Evolutionary conservation across 2,113 vertebrate species (phyloP), one percentile per base, ranked within the genome.

Genomic region (Hyperopisus bebe): DNA sequence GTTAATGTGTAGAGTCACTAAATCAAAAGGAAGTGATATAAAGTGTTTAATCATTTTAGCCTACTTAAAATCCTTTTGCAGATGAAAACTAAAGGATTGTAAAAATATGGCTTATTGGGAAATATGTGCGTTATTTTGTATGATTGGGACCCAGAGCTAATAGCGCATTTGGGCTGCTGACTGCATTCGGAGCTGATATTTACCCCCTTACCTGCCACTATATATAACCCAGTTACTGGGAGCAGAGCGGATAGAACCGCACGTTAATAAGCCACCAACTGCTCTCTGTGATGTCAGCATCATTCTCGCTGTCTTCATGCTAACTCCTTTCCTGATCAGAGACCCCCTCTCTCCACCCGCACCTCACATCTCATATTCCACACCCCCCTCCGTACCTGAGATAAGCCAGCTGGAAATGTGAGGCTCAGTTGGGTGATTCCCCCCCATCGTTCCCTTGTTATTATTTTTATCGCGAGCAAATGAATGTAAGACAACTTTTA

Each of bases 401-500:
- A 62, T 39, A 53, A 17, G 44, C 39, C 55, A 35, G 86, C 27
- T 44, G 3, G 51, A 87, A 88, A 90, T 48, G 85, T 87, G 35
- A 90, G 87, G 55, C 66, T 74, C 55, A 47, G 5, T 42, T 47
- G 19, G 58, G 70, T 87, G 70, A 87, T 91, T 83, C 83, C 88
- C 70, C 47, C 53, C 15, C 44, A 39, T 47, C 31, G 15, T n/a
- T 53, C 51, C 84, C 31, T 66, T 53, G 58, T 91, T 86, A 90
- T 91, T 91, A 92, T 89, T 91, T 91, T 91, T 91, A 89, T 91
- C 91, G 39, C 66, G 48, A 92, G 93, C 91, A 92, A 93, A 91
- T 92, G 91, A 91, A 92, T 83, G 85, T 90, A 62, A 90, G 92
- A 90, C 86, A 93, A 92, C 91, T 88, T 88, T 86, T 90, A 89